phyloP scores from a whole-genome alignment of 2,888 invertebrate species.

The Eristalis intricaria region DNA sequence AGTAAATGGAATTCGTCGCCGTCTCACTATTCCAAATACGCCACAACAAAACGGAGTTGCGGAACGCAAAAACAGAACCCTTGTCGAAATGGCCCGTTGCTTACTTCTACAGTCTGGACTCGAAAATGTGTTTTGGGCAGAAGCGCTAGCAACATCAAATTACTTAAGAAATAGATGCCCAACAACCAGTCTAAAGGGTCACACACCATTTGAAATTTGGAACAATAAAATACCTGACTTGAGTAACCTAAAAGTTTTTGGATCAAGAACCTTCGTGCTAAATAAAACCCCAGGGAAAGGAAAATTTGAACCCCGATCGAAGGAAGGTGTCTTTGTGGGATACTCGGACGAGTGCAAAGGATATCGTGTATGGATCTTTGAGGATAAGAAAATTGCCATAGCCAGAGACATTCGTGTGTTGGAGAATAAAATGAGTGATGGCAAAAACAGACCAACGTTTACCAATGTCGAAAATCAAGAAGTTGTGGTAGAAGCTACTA shows the following conservation, averaged over 20 bases:
- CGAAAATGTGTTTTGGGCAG: neutral
- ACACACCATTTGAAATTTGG: conserved; percentile 32
- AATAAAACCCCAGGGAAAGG: conserved; percentile 56
- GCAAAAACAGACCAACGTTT: neutral
- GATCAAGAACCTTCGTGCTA: conserved; percentile 34
- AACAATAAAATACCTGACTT: conserved; percentile 8
- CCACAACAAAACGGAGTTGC: conserved; percentile 22
- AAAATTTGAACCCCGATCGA: conserved; percentile 73
- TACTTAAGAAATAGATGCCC: conserved; percentile 2
- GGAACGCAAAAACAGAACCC: conserved; percentile 14
- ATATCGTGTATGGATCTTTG: conserved; percentile 72
- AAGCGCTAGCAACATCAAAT: neutral
- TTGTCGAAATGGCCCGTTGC: conserved; percentile 28
- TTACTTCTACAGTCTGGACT: neutral
- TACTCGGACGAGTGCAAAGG: conserved; percentile 73
- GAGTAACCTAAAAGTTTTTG: neutral
- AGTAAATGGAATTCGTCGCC: neutral
- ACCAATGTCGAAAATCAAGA: neutral
- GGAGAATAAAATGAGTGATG: neutral
- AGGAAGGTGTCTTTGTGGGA: conserved; percentile 74
- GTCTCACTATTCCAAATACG: neutral
- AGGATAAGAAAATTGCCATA: neutral
- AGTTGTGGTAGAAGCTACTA: neutral
- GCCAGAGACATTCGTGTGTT: neutral
- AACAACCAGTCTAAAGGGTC: neutral